Base-by-base conservation (phyloP, 2,797 vertebrate genomes). In the Jordanella pulchra region DNA sequence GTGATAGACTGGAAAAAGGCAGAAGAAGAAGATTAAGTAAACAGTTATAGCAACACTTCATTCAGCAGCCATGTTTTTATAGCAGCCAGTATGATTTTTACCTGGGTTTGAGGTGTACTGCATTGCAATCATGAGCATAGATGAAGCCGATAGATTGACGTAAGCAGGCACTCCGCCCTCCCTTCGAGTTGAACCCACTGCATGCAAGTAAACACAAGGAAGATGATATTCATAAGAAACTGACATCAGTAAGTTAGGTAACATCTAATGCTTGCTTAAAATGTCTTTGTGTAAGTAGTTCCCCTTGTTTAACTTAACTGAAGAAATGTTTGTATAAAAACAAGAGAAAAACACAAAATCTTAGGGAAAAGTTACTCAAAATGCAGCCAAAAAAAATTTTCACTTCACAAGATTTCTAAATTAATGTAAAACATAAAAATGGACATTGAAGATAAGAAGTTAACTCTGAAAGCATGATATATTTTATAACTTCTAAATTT, bases 121-220 rank as follows among this genome's bases (percentile, higher is more conserved):
- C 98, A 99, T 99, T 82, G 97, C 97, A 84, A 99, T 99, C 98
- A 99, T 99, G 63, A 99, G 94, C 98, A 99, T 99, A 67, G 98
- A 99, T 23, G 97, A 98, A 17, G 98, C 97, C 80, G 98, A 99
- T 4, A 99, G 92, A 93, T 99, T 99, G 73, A 99, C 97, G 72
- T 99, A 98, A 56, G 97, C 96, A 7, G 98, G 97, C 69, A 99
- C 96, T 0, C 93, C 94, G n/a, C 96, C 95, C 91, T 99, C 98
- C 93, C 95, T 96, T 90, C 97, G 95, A 71, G 96, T 97, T 68
- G 97, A 99, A 68, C 98, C 98, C 96, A 99, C 97, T 99, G 67
- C 28, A 88, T 56, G 85, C 2, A 27, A 27, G 50, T 18, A 81
- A 30, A 79, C 78, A 67, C 30, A 77, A 51, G 66, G 32, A 73